Evolutionary conservation across 2,888 invertebrate genomes (phyloP), one percentile per base, ranked within the genome.

Genomic region (Crocallis elinguaria): DNA sequence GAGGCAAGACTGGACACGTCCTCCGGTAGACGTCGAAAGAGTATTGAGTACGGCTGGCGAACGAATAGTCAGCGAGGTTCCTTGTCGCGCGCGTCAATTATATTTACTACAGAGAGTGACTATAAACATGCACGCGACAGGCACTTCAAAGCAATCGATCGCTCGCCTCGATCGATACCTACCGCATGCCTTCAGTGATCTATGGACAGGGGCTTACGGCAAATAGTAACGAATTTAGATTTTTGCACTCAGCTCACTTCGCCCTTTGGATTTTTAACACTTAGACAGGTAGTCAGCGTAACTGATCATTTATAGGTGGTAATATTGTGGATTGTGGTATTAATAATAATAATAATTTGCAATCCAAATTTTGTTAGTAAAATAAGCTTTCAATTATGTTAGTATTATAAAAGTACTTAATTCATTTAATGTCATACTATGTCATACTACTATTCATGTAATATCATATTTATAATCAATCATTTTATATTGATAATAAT

Each of bases 71-170:
- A 71, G 77, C 77, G 30, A 13, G 16, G 79, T 77, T 78, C 75
- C 78, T 76, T 84, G 85, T 84, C 84, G 82, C 79, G 81, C 75
- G 86, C 82, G 86, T 87, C 82, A 84, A 89, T 88, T 90, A 88
- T 90, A 90, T 91, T 88, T 90, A 89, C 88, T 89, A 84, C 87
- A 84, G 80, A 80, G 79, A 77, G 79, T 74, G 76, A 81, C 85
- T 87, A 83, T 87, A 88, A 89, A 85, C 87, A 85, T 80, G 75
- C 78, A 66, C 66, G 65, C 77, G 84, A 85, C 81, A 79, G 77
- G 62, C 67, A 88, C 89, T 82, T 91, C 90, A 91, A 91, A 90
- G 90, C 78, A 81, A 85, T 88, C 88, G 79, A 90, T 87, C 74
- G 80, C 76, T 83, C 75, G 75, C 62, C 71, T 68, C 81, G 78